A percentile compares a stretch with the other conserved stretches of the same genome.
Evolutionary conservation across 2,888 invertebrate genomes (phyloP).

Genomic region (Dilophus febrilis): DNA sequence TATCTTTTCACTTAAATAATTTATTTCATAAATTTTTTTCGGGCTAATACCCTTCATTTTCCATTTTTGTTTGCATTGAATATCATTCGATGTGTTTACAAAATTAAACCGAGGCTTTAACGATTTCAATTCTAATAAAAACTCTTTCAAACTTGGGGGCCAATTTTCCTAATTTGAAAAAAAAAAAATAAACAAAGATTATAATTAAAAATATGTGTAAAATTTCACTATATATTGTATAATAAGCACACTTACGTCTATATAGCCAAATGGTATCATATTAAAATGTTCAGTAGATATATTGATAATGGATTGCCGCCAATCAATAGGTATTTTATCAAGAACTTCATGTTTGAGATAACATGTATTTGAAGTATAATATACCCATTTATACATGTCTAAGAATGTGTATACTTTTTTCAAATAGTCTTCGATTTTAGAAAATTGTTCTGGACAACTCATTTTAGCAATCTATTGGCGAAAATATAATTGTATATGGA

Average conservation of each 20-base stretch:
- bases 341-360: constrained; percentile 38
- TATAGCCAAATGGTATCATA: constrained; percentile 25
- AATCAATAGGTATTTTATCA: constrained; percentile 35
- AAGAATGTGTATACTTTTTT: constrained; percentile 38
- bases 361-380: constrained; percentile 45
- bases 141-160: constrained; percentile 27
- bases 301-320: constrained; percentile 30
- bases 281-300: constrained; percentile 32
- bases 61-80: neutral
- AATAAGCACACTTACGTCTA: constrained; percentile 14
- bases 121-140: constrained; percentile 20
- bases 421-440: constrained; percentile 31
- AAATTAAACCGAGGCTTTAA: constrained; percentile 12
- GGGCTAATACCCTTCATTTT: constrained; percentile 28
- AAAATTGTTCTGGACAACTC: no score
- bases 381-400: constrained; percentile 41
- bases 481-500: no score
- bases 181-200: neutral
- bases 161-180: constrained; percentile 22
- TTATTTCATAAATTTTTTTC: constrained; percentile 59
- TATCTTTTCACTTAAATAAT: constrained; percentile 37
- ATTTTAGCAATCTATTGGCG: no score
- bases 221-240: neutral
- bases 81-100: neutral
- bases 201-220: constrained; percentile 3